Base-by-base conservation (phyloP, 2,113 vertebrate species). In the Etheostoma cragini region DNA sequence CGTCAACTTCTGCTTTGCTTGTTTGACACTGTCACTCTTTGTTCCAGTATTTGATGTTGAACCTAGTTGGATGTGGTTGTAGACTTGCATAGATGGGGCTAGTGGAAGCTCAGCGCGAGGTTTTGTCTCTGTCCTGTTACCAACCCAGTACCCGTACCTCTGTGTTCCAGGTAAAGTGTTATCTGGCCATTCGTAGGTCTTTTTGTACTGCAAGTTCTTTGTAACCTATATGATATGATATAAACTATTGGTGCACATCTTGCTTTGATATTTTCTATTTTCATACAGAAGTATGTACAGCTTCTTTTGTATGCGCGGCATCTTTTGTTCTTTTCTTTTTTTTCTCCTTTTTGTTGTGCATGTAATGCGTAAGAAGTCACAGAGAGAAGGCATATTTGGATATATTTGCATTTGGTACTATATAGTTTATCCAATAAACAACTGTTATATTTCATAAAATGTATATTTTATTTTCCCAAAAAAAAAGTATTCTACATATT, bases 381-480 rank as follows among this genome's bases (percentile, higher is more conserved):
- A 84, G 80, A 91, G 80, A 91, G 70, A 84, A 84, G 79, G 63
- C 88, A 85, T 90, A 91, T 95, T 95, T 94, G 90, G 91, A 94
- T 94, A 94, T 91, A 91, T 86, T 82, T 92, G 90, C 91, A 94
- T 96, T 95, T 95, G 94, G 94, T 95, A 96, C 94, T 92, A 92
- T 88, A 90, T 91, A 94, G 92, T 92, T 82, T 92, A 93, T 87
- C 93, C 81, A 90, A 93, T 91, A 93, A 93, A 92, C 88, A 93
- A 93, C 90, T 87, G 94, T 93, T 95, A 94, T 95, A 94, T 95
- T 96, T 95, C 94, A 92, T 94, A 95, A 93, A 94, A 89, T 95
- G 92, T 94, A 94, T 95, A 95, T 95, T 95, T 95, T 93, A 93
- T 94, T 94, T 93, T 91, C 82, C 33, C 38, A 42, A 11, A 90